Evolutionary conservation across 53 echinoderm and acorn worm species (phyloP).

Genomic region (Antedon mediterranea): DNA sequence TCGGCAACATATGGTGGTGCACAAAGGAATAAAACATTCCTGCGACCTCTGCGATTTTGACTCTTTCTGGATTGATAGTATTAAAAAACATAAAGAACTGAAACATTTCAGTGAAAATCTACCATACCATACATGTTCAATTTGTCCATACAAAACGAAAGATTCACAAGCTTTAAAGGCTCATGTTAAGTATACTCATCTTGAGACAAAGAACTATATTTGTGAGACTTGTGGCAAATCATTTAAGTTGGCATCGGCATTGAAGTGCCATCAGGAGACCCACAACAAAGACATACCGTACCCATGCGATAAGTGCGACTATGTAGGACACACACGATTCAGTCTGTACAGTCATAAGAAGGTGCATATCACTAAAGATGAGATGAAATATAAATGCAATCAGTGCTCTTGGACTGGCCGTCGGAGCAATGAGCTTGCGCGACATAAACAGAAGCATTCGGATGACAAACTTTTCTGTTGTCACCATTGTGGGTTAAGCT

Average conservation of each 20-base stretch:
- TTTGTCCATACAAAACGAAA: conserved; percentile 20
- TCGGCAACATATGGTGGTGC: conserved; percentile 1
- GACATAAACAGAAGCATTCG: conserved; percentile 32
- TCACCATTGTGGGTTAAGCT: conserved; percentile 19
- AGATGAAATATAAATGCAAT: conserved; percentile 30
- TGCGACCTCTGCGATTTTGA: conserved; percentile 21
- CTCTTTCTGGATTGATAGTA: conserved; percentile 14
- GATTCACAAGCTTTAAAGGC: conserved; percentile 10
- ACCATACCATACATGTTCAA: conserved; percentile 7
- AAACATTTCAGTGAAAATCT: conserved; percentile 11
- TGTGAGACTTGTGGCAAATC: conserved; percentile 31
- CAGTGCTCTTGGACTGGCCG: conserved; percentile 30
- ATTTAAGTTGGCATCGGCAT: conserved; percentile 14
- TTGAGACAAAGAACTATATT: conserved; percentile 13
- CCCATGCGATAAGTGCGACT: conserved; percentile 18
- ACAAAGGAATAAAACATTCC: background rate
- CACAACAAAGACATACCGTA: conserved; percentile 1
- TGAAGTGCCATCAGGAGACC: conserved; percentile 16
- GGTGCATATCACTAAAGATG: conserved; percentile 22
- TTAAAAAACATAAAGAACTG: conserved; percentile 12
- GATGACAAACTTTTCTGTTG: conserved; percentile 19
- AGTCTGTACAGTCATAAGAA: conserved; percentile 16
- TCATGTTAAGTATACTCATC: conserved; percentile 7
- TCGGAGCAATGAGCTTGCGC: conserved; percentile 13
- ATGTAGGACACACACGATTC: conserved; percentile 11